Evolutionary conservation across 2,888 invertebrate species (phyloP), one percentile per base, ranked within the genome.

Genomic region (Brachyptera putata): DNA sequence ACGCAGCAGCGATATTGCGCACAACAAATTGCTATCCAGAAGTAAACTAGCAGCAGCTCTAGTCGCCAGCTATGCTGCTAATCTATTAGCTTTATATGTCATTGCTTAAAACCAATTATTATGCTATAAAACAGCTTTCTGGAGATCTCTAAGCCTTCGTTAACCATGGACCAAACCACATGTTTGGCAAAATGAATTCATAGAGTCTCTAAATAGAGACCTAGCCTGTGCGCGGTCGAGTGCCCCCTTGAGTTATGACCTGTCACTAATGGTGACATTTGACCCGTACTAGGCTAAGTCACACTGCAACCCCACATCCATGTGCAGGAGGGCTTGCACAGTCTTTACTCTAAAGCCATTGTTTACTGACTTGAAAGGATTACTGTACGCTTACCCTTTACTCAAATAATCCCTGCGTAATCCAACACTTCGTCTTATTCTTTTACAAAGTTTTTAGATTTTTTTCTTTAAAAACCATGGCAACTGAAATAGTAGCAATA

Each of bases 391-490:
- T 53, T 53, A 34, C 34, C 53, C 53, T 53, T 34, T 53, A 22
- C 53, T 53, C 16, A 9, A 30, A 36, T 53, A 53, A 53, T 30
- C 53, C 53, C 36, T 34, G 22, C 22, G 22, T 53, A 53, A 53
- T 53, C 53, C 53, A 21, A 53, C 53, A 53, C 53, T 53, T 53
- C 21, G 34, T 53, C 53, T 53, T 53, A 53, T 53, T 53, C 53
- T 53, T 53, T 53, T 11, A 53, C 16, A 34, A 34, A 53, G 21
- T 53, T 53, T 53, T 36, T 53, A 36, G 14, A 53, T 36, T 43
- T 16, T n/a, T n/a, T n/a, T n/a, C n/a, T n/a, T n/a, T n/a, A n/a
- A n/a, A n/a, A n/a, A 26, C 25, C 49, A 16, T 21, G 41, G 41
- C 41, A 41, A 13, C 41, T 41, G 41, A 41, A 21, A 16, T 41